Conservation (phyloP, 2,797 vertebrate species). For the Chelon labrosus region DNA sequence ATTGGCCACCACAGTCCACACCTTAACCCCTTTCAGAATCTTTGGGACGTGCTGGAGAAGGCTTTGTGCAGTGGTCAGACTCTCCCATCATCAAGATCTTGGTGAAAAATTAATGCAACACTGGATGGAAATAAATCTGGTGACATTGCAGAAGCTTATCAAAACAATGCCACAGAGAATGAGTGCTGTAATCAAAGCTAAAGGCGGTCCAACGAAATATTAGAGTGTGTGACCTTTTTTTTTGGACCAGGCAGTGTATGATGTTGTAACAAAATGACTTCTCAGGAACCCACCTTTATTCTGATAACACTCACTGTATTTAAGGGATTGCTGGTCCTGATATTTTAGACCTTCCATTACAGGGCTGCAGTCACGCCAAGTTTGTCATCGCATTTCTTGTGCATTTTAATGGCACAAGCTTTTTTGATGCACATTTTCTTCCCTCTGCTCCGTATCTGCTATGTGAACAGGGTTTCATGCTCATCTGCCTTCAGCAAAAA, state of each 20-base stretch:
- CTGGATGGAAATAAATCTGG: too few species aligned
- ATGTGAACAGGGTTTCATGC: constrained; percentile 2
- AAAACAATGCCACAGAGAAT: too few species aligned
- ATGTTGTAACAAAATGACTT: not conserved
- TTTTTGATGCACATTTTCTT: not conserved
- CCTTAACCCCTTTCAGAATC: too few species aligned
- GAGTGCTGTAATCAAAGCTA: too few species aligned
- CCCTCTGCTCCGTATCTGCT: not conserved
- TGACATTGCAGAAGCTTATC: too few species aligned
- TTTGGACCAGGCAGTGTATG: not conserved
- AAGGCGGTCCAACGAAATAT: too few species aligned
- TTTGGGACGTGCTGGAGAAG: too few species aligned
- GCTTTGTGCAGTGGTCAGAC: too few species aligned
- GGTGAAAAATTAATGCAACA: too few species aligned
- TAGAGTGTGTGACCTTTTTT: too few species aligned
- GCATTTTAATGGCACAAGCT: not conserved
- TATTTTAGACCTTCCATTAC: not conserved
- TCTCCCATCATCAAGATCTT: too few species aligned
- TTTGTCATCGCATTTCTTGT: not conserved
- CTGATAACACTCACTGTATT: not conserved
- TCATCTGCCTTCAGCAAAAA: constrained; percentile 5
- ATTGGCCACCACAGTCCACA: too few species aligned
- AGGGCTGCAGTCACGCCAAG: not conserved
- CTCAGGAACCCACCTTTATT: not conserved
- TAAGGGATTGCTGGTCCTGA: not conserved